Conservation (phyloP, 1,140 invertebrate genomes). For the Drosophila neocordata region DNA sequence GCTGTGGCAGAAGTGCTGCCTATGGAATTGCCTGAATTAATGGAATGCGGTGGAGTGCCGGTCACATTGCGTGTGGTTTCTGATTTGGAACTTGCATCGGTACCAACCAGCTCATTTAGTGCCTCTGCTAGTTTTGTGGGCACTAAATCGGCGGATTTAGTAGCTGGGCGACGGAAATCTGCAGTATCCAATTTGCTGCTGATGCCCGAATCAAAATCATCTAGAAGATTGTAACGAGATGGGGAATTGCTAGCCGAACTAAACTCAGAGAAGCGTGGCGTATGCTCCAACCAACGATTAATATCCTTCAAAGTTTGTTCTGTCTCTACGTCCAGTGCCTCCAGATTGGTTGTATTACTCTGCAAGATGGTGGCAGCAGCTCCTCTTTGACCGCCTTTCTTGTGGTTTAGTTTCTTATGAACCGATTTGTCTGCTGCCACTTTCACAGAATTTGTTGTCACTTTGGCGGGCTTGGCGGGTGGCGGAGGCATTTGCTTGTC, state of each 20-base stretch:
- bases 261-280: constrained; percentile 89
- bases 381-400: constrained; percentile 61
- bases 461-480: constrained; percentile 48
- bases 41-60: constrained; percentile 77
- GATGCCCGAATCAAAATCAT: constrained; percentile 83
- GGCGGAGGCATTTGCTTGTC: constrained; percentile 74
- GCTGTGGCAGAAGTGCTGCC: constrained; percentile 72
- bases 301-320: constrained; percentile 94
- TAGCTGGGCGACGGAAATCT: constrained; percentile 72
- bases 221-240: constrained; percentile 83
- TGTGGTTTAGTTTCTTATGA: constrained; percentile 57
- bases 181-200: constrained; percentile 68
- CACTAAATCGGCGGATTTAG: constrained; percentile 70
- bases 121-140: constrained; percentile 72
- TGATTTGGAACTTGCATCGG: constrained; percentile 43
- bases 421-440: constrained; percentile 45
- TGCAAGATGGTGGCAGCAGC: constrained; percentile 64
- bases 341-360: constrained; percentile 86
- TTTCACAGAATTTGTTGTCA: constrained; percentile 31
- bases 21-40: constrained; percentile 76
- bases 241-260: constrained; percentile 90
- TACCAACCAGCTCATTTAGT: constrained; percentile 64
- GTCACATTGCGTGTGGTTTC: constrained; percentile 63
- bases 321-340: constrained; percentile 89
- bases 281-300: constrained; percentile 93